Base-by-base conservation (phyloP, 1,140 invertebrate genomes). In the Saccostrea cuccullata region DNA sequence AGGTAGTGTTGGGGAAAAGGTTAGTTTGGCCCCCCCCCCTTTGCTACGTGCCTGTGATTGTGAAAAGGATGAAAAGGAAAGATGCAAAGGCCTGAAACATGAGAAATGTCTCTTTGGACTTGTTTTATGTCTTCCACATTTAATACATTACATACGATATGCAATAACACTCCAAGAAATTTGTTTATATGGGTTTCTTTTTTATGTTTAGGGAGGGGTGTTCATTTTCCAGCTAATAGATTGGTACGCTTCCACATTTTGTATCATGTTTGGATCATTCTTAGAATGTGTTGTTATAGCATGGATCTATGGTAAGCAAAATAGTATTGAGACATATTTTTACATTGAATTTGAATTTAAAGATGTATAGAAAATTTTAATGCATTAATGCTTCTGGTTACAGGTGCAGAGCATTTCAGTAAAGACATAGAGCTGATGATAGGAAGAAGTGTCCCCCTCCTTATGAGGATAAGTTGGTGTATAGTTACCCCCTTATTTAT, bases 201-300 rank as follows among this genome's bases (percentile, higher is more conserved):
- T 83, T 90, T 83, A 92, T 89, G 77, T 87, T 40, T 87, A 95
- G 92, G 93, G 97, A 91, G 97, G 97, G 5, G 97, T 97, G 96
- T 97, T 97, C 93, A 97, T 97, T 96, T 95, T 98, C 15, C 97
- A 97, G 92, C 91, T 98, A 84, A 97, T 98, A 96, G 97, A 98
- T 92, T 97, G 97, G 93, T 97, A 98, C 92, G 97, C 97, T 0
- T 97, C 97, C 13, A 97, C 97, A 91, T 97, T 97, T 96, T 97
- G 97, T 26, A 97, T 97, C 0, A 93, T 97, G n/a, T 94, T 98
- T 13, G 97, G 97, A 73, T 97, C 97, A 12, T 97, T 95, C 47
- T 85, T 94, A 3, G 95, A 96, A 91, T 94, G 94, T 91, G 90
- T 95, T 47, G 91, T 94, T 30, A 89, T 95, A 30, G 91, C 92